A percentile compares a stretch with the other conserved stretches of the same genome.
Evolutionary conservation across 2,888 invertebrate species (phyloP).

Genomic region (Drosophila multiciliata): DNA sequence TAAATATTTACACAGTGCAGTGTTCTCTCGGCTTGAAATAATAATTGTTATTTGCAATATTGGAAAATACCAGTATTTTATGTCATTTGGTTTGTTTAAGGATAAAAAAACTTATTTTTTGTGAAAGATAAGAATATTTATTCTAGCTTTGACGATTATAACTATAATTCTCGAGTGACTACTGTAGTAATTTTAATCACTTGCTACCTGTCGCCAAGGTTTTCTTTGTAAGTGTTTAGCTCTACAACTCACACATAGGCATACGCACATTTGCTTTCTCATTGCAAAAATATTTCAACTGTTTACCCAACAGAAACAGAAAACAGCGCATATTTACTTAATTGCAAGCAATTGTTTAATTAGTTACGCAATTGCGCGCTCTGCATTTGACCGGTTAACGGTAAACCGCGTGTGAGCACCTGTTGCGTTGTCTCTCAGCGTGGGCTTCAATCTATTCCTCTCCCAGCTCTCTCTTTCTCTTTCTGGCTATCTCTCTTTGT

Average conservation of each 20-base stretch:
- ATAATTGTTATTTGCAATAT: background rate
- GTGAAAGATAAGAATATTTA: background rate
- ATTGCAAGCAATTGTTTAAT: conserved; percentile 76
- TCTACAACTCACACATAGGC: background rate
- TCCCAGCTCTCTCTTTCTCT: conserved; percentile 2
- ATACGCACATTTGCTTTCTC: conserved; percentile 39
- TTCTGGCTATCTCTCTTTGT: conserved; percentile 2
- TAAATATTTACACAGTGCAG: conserved; percentile 1
- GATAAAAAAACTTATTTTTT: background rate
- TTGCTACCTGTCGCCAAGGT: conserved; percentile 32
- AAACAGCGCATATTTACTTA: conserved; percentile 54
- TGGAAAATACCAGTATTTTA: background rate
- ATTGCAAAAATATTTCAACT: conserved; percentile 54
- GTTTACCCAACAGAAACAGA: conserved; percentile 48
- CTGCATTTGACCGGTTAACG: conserved; percentile 55
- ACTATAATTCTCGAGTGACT: conserved; percentile 1
- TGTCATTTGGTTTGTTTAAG: background rate
- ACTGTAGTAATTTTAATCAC: conserved; percentile 7
- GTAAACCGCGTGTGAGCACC: conserved; percentile 59
- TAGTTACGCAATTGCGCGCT: conserved; percentile 70
- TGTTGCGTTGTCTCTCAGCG: conserved; percentile 50
- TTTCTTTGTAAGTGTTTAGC: conserved; percentile 26
- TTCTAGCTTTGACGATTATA: background rate
- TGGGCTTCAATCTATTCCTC: conserved; percentile 18
- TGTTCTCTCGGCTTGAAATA: background rate